Evolutionary conservation across 2,888 invertebrate species (phyloP), one percentile per base, ranked within the genome.

Genomic region (Mycogona germanica): DNA sequence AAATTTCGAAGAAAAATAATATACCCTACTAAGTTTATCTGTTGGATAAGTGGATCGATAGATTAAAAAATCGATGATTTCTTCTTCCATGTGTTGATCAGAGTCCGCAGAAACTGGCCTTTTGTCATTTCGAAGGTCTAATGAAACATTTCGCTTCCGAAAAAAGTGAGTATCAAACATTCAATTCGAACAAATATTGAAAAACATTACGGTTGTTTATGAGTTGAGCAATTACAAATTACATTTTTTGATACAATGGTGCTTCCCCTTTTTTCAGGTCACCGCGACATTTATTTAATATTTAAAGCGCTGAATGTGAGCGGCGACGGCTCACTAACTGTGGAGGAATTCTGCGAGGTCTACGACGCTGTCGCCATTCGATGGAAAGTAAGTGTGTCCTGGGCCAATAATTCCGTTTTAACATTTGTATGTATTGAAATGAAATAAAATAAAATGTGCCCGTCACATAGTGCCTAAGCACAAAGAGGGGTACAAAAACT

Each of bases 71-170:
- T 45, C 12, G 3, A 23, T 23, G 2, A 23, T 6, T 19, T 25
- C 7, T 42, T n/a, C 17, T 45, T 23, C 9, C 2, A 25, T 45
- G 25, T 7, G 9, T n/a, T n/a, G n/a, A 62, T 40, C 59, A 66
- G 62, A 79, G 79, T 62, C 82, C 84, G 0, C 75, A 77, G 41
- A 76, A 78, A 42, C 65, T 75, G 26, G 64, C 66, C 32, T 79
- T 86, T 66, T 75, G 79, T 28, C 86, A 87, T 67, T 89, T 88
- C 68, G 76, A 80, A 42, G 88, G 88, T 0, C 73, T 87, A 54
- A 81, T 89, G 80, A 74, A 80, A 30, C 83, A 82, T 67, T 86
- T 82, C 64, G 76, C 79, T 30, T 86, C 87, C 6, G 77, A 81
- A 59, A 82, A 80, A 67, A 73, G 81, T 81, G 69, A 69, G 74